Base-by-base conservation (phyloP, 1,140 invertebrate genomes). In the Drosophila tropicalis region DNA sequence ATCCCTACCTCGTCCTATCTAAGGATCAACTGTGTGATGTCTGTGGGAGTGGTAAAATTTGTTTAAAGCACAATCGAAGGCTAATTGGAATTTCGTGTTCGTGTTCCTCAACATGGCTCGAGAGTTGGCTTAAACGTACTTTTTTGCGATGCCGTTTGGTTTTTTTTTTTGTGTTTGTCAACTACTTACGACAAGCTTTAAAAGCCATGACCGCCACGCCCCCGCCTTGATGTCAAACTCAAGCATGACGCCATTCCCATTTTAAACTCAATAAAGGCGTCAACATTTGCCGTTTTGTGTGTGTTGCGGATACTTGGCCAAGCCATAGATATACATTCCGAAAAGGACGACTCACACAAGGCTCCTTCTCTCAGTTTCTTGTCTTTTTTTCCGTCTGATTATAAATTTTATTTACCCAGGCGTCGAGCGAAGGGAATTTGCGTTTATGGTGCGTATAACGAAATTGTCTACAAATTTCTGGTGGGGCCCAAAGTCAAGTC, bases 391-490 rank as follows among this genome's bases (percentile, higher is more conserved):
- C 5, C 4, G 25, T 29, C 68, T 79, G 76, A 79, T 79, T 79
- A 79, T 79, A 79, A 72, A 79, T 79, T 79, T 78, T 79, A 79
- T 79, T 79, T 79, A 79, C 75, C 78, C 75, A 72, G 74, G 76
- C 75, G 69, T 78, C 63, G 75, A 79, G 75, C 58, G 78, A 72
- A 64, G 76, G 74, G 75, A 77, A 77, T 77, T 77, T 54, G 76
- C 75, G 76, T 79, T 79, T 79, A 78, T 78, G 75, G 75, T 67
- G 62, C 75, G 69, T 78, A 79, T 79, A 79, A 79, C 75, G 60
- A 79, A 79, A 79, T 79, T 79, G 75, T 78, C 76, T 78, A 78
- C 76, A 68, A 79, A 79, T 79, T 78, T 29, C 29, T 12, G 36
- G 36, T 10, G 9, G 75, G 22, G 63, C 34, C 51, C 47, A 36